A percentile compares a stretch with the other conserved stretches of the same genome.
phyloP scores from a whole-genome alignment of 2,113 vertebrate genomes.

The Saguinus midas region DNA sequence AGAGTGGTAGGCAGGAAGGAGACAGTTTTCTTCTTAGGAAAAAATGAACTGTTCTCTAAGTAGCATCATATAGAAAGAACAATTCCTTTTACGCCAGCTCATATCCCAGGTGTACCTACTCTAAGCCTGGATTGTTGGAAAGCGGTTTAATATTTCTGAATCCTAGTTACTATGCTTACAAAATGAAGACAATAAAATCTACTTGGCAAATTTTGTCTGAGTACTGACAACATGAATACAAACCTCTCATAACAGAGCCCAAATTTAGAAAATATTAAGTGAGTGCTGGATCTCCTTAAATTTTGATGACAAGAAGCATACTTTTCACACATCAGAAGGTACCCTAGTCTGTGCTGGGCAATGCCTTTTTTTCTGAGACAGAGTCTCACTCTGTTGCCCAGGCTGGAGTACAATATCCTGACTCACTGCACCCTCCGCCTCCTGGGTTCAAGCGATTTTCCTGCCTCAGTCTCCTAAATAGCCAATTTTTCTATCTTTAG shows the following conservation, averaged over 20 bases:
- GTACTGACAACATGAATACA: background rate
- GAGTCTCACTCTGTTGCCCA: no score
- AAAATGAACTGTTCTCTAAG: background rate
- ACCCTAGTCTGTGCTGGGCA: background rate
- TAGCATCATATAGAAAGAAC: background rate
- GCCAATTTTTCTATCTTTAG: no score
- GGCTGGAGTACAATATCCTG: no score
- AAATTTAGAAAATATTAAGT: background rate
- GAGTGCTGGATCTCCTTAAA: background rate
- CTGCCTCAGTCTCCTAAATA: no score
- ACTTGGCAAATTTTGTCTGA: background rate
- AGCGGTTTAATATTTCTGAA: background rate
- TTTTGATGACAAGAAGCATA: background rate
- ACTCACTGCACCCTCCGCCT: no score
- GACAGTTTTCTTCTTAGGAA: background rate
- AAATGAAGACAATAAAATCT: conserved; percentile 25
- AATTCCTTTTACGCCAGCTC: background rate
- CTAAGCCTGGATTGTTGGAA: background rate
- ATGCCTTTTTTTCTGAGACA: no score
- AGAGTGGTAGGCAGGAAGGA: background rate
- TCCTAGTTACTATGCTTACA: background rate
- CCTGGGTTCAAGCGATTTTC: no score
- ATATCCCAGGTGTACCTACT: background rate
- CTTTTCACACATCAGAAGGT: background rate
- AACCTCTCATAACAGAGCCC: background rate